Conservation (phyloP, 2,888 invertebrate genomes). For the Pycnomerus fuliginosus region DNA sequence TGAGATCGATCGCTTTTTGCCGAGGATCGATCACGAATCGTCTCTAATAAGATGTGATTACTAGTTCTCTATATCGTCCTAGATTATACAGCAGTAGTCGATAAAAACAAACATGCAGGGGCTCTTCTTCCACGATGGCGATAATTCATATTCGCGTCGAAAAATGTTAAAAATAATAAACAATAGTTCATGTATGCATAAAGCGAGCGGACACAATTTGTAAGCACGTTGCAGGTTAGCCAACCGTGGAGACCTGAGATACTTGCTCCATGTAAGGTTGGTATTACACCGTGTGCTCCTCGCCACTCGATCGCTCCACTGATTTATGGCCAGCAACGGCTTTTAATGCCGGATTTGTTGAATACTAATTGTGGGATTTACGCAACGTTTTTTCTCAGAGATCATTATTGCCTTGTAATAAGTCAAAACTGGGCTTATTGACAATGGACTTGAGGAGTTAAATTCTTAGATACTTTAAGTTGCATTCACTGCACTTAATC, state of each 20-base stretch:
- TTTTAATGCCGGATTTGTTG: conserved; percentile 41
- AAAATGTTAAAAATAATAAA: conserved; percentile 46
- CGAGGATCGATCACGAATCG: too few species aligned
- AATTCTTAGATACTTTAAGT: too few species aligned
- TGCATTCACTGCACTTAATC: too few species aligned
- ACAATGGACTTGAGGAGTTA: too few species aligned
- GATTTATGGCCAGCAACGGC: conserved; percentile 33
- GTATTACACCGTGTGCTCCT: conserved; percentile 44
- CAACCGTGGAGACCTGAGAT: conserved; percentile 47
- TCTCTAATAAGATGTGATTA: too few species aligned
- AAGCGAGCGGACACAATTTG: conserved; percentile 49
- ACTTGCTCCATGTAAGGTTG: conserved; percentile 47
- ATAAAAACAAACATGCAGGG: too few species aligned
- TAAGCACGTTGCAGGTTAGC: conserved; percentile 44
- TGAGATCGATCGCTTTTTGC: too few species aligned
- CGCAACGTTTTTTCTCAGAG: conserved; percentile 6
- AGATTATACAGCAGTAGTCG: too few species aligned
- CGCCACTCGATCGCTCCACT: conserved; percentile 43
- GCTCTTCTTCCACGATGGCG: too few species aligned
- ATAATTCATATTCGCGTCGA: conserved; percentile 48
- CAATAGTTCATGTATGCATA: conserved; percentile 51
- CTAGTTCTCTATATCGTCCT: too few species aligned
- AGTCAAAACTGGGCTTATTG: too few species aligned
- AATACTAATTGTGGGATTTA: conserved; percentile 42
- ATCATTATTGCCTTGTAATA: too few species aligned